These are phyloP conservation scores for Heterohyrax brucei DNA, from an alignment of 2,797 vertebrate species.

Conservation along the genomic window DNA sequence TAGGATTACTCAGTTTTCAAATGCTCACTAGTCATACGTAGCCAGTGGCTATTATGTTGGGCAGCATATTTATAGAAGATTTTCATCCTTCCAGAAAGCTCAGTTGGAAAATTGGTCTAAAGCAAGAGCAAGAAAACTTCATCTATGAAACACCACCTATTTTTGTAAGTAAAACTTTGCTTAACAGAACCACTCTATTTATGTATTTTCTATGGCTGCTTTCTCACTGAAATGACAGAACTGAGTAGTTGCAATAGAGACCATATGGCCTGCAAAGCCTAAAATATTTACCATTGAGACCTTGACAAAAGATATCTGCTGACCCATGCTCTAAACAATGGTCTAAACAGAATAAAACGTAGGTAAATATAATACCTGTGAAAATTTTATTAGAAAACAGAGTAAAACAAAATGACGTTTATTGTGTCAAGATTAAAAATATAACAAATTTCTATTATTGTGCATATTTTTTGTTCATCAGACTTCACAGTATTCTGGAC, in stretches of 20 bases:
- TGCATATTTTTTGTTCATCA: background rate
- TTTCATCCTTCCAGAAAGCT: background rate
- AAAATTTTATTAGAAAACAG: background rate
- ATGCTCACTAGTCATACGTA: background rate
- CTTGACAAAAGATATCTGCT: background rate
- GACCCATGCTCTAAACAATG: background rate
- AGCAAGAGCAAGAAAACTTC: background rate
- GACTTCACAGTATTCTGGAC: background rate
- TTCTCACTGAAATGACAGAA: background rate
- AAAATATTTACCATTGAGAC: background rate
- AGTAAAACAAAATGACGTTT: background rate
- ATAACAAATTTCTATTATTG: background rate
- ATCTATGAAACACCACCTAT: background rate
- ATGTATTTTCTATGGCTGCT: background rate
- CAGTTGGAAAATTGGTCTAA: background rate
- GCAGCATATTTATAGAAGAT: background rate
- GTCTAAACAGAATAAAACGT: background rate
- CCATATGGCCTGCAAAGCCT: background rate
- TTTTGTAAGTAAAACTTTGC: constrained; percentile 14
- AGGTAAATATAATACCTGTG: background rate
- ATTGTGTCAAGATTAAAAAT: background rate
- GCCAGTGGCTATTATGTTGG: background rate
- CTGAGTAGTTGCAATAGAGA: background rate
- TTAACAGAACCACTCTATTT: background rate
- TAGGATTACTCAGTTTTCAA: background rate